A percentile compares a stretch with the other conserved stretches of the same genome.
These are phyloP conservation scores for Anguilla pacifica DNA, from an alignment of 2,797 vertebrate genomes.

Conservation along the genomic window DNA sequence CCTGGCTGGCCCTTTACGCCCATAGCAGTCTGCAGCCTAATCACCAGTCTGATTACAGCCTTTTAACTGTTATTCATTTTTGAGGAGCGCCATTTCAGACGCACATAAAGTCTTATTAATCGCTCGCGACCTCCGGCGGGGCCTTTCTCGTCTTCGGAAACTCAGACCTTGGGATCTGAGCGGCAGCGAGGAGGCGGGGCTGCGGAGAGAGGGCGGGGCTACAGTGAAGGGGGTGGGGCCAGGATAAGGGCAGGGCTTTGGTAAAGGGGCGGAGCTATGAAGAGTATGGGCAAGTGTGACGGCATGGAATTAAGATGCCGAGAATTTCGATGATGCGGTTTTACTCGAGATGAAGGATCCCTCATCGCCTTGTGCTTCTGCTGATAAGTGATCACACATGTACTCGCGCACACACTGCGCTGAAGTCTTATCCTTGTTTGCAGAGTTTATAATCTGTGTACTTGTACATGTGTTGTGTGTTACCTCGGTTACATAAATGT, in stretches of 20 bases:
- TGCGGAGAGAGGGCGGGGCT: not conserved
- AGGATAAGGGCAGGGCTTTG: not conserved
- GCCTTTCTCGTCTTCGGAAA: constrained; percentile 39
- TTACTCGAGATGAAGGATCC: not conserved
- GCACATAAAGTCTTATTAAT: constrained; percentile 69
- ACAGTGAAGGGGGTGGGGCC: not conserved
- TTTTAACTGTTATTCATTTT: constrained; percentile 74
- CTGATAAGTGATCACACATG: not conserved
- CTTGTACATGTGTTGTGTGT: not conserved
- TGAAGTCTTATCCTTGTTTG: not conserved
- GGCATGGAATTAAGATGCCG: not conserved
- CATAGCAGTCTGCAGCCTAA: constrained; percentile 36
- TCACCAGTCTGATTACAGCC: constrained; percentile 66
- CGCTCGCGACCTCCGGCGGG: constrained; percentile 60
- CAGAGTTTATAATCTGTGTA: not conserved
- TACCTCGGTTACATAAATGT: not conserved
- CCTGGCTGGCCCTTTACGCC: not conserved
- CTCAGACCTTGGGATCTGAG: not conserved
- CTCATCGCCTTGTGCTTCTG: not conserved
- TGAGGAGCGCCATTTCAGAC: constrained; percentile 66
- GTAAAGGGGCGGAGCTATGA: not conserved
- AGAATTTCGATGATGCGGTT: not conserved
- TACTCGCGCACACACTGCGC: not conserved
- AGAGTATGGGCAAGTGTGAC: not conserved
- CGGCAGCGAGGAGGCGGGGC: not conserved